Evolutionary conservation across 1,140 invertebrate genomes (phyloP).

Genomic region (Drosophila athabasca): DNA sequence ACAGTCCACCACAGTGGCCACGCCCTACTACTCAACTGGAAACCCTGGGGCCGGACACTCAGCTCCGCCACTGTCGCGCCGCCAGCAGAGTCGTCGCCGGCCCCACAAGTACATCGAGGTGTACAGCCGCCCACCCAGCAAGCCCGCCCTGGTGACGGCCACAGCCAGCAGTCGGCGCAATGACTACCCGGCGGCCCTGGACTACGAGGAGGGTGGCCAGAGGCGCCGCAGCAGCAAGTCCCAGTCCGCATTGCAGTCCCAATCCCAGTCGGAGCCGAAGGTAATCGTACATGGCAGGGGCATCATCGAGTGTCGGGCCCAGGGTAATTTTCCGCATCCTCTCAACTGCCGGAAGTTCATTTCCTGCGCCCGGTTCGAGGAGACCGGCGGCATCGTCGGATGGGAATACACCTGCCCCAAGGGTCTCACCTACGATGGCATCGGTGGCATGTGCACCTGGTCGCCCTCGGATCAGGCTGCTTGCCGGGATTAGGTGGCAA

Average conservation of each 20-base stretch:
- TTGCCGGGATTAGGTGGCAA: slow-evolving; percentile 84
- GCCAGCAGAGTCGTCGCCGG: slow-evolving; percentile 68
- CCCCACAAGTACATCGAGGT: slow-evolving; percentile 72
- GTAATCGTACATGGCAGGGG: slow-evolving; percentile 84
- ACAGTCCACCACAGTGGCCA: slow-evolving; percentile 37
- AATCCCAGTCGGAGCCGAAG: slow-evolving; percentile 53
- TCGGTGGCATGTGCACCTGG: slow-evolving; percentile 96
- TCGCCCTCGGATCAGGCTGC: slow-evolving; percentile 85
- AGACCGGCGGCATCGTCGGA: slow-evolving; percentile 89
- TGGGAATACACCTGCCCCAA: slow-evolving; percentile 95
- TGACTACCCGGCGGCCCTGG: not conserved
- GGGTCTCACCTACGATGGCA: slow-evolving; percentile 92
- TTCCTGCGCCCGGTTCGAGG: slow-evolving; percentile 90
- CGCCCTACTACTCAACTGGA: slow-evolving; percentile 1
- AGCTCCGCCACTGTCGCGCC: slow-evolving; percentile 48
- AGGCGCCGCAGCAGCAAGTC: slow-evolving; percentile 24
- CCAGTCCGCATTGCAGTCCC: not conserved
- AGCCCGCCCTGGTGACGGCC: slow-evolving; percentile 33
- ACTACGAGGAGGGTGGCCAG: slow-evolving; percentile 28
- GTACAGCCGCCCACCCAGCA: slow-evolving; percentile 63
- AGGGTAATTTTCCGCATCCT: slow-evolving; percentile 94
- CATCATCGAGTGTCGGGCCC: slow-evolving; percentile 91
- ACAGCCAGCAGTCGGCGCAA: slow-evolving; percentile 27
- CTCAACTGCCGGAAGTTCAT: slow-evolving; percentile 95
- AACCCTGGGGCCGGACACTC: slow-evolving; percentile 15